A percentile compares a stretch with the other conserved stretches of the same genome.
These are phyloP conservation scores for Oxygymnocypris stewartii DNA, from an alignment of 2,113 vertebrate genomes.

Conservation along the genomic window DNA sequence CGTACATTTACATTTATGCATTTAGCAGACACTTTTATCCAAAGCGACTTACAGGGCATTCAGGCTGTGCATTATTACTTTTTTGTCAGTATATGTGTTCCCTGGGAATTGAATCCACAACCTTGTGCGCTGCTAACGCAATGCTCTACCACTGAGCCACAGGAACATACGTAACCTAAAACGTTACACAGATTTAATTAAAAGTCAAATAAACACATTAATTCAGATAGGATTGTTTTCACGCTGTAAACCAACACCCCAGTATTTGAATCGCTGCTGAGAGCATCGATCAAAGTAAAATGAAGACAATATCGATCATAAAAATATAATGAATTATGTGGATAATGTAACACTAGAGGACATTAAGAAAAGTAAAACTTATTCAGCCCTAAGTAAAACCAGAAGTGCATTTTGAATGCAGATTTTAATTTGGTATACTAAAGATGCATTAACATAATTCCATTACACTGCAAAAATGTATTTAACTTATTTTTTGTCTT, in stretches of 20 bases:
- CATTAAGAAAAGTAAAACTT: not conserved
- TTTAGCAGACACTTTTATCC: no score
- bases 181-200: constrained; percentile 14
- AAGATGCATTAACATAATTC: not conserved
- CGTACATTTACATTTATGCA: no score
- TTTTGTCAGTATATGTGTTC: no score
- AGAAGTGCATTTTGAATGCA: not conserved
- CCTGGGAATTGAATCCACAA: no score
- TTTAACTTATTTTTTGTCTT: not conserved
- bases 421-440: not conserved
- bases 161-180: no score
- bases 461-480: not conserved
- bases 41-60: no score
- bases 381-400: not conserved
- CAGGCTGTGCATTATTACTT: no score
- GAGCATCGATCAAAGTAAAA: not conserved
- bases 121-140: no score
- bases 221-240: not conserved
- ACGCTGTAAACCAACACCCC: not conserved
- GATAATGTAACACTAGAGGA: constrained; percentile 4
- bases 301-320: constrained; percentile 10
- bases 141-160: no score
- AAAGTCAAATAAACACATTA: not conserved
- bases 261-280: not conserved
- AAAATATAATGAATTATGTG: not conserved